Evolutionary conservation across 2,888 invertebrate genomes (phyloP).

Genomic region (Baronia brevicornis): DNA sequence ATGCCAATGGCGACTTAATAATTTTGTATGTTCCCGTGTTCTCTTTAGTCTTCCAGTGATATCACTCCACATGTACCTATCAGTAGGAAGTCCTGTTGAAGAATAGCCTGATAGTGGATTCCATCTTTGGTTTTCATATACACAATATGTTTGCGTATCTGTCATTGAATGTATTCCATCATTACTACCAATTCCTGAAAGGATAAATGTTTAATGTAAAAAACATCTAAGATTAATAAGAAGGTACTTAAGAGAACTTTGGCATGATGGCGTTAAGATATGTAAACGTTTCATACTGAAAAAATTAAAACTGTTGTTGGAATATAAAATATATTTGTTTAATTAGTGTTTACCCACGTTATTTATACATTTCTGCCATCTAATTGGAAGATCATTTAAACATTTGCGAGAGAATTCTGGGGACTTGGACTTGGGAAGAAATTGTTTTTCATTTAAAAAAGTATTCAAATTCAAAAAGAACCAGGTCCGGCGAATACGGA

Average conservation of each 20-base stretch:
- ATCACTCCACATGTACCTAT: conserved; percentile 95
- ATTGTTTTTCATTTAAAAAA: no score
- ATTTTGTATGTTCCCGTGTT: conserved; percentile 89
- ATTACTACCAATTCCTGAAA: conserved; percentile 53
- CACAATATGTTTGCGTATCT: conserved; percentile 90
- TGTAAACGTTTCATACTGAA: no score
- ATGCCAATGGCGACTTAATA: conserved; percentile 91
- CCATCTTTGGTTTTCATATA: conserved; percentile 97
- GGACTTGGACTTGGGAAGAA: no score
- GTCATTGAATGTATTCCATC: conserved; percentile 81
- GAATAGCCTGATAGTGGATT: conserved; percentile 94
- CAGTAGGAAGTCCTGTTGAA: conserved; percentile 88
- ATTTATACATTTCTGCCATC: no score
- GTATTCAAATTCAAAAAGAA: no score
- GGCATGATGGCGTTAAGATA: no score
- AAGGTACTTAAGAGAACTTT: background rate
- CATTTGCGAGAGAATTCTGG: no score
- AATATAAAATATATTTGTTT: no score
- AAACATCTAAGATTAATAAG: background rate
- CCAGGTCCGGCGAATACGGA: no score
- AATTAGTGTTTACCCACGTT: no score
- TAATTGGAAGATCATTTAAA: no score
- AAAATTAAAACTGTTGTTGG: no score
- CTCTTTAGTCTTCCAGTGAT: conserved; percentile 87
- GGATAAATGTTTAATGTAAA: background rate